phyloP scores from a whole-genome alignment of 1,140 invertebrate genomes.

The Psix sp. region DNA sequence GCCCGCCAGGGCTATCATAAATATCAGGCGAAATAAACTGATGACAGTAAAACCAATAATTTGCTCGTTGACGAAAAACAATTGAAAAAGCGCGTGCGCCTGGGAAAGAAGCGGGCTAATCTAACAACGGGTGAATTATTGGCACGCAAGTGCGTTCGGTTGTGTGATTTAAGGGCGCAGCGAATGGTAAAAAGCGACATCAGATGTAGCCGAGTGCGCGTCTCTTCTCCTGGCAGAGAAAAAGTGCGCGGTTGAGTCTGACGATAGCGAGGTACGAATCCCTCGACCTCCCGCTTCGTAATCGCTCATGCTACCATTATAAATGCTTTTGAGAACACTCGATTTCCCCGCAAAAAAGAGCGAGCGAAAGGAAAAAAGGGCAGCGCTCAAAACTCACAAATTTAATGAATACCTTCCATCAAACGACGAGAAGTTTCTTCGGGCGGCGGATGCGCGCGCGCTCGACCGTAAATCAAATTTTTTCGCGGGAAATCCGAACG shows the following conservation, averaged over 20 bases:
- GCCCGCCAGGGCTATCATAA: constrained; percentile 22
- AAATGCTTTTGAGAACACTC: constrained; percentile 50
- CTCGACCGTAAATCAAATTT: constrained; percentile 29
- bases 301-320: constrained; percentile 51
- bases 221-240: constrained; percentile 27
- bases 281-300: constrained; percentile 53
- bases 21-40: constrained; percentile 34
- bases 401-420: constrained; percentile 51
- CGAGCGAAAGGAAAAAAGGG: constrained; percentile 3
- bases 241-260: constrained; percentile 39
- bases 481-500: constrained; percentile 34
- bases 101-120: constrained; percentile 39
- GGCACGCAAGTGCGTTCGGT: constrained; percentile 24
- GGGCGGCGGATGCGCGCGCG: not conserved
- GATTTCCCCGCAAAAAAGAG: constrained; percentile 40
- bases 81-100: constrained; percentile 34
- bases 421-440: constrained; percentile 16
- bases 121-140: constrained; percentile 49
- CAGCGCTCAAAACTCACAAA: constrained; percentile 24
- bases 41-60: constrained; percentile 50
- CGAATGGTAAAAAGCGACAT: constrained; percentile 49
- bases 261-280: constrained; percentile 41
- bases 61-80: constrained; percentile 52
- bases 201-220: constrained; percentile 32
- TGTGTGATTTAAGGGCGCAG: constrained; percentile 53